Percentiles rank a stretch among this genome's conserved stretches.
Evolutionary conservation across 1,140 invertebrate genomes (phyloP).

Genomic region (Venustaconcha ellipsiformis): DNA sequence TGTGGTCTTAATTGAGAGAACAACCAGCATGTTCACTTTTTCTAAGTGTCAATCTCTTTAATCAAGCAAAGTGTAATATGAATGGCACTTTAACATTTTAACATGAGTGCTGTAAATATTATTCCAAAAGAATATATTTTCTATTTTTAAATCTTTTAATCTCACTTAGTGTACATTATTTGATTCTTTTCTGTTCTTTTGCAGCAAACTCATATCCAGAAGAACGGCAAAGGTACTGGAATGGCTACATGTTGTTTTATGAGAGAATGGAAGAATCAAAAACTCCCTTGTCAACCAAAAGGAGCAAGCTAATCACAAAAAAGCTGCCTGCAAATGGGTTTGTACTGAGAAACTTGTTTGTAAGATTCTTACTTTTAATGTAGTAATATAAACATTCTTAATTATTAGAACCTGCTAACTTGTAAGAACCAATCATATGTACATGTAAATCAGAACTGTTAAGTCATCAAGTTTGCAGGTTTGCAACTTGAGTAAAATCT

Average conservation of each 20-base stretch:
- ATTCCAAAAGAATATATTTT: no score
- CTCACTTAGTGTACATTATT: background rate
- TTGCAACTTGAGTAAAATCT: no score
- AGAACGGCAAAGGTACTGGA: constrained; percentile 67
- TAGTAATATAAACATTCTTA: background rate
- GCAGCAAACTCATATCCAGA: constrained; percentile 55
- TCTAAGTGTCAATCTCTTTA: no score
- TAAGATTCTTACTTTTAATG: background rate
- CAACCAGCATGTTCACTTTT: no score
- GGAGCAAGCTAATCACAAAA: constrained; percentile 55
- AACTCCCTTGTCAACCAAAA: constrained; percentile 63
- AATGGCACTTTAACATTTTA: no score
- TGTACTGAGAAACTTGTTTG: constrained; percentile 30
- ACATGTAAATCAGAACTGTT: background rate
- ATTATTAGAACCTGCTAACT: background rate
- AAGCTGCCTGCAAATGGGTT: constrained; percentile 48
- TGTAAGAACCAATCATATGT: background rate
- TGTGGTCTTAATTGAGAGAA: no score
- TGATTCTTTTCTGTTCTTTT: constrained; percentile 1
- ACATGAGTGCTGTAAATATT: no score
- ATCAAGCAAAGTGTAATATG: no score
- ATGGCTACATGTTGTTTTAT: constrained; percentile 68
- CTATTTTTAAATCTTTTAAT: no score
- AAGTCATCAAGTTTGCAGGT: constrained; percentile 1
- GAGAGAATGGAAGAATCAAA: constrained; percentile 62